phyloP scores from a whole-genome alignment of 2,797 vertebrate genomes.

The Hephaestus fuliginosus region DNA sequence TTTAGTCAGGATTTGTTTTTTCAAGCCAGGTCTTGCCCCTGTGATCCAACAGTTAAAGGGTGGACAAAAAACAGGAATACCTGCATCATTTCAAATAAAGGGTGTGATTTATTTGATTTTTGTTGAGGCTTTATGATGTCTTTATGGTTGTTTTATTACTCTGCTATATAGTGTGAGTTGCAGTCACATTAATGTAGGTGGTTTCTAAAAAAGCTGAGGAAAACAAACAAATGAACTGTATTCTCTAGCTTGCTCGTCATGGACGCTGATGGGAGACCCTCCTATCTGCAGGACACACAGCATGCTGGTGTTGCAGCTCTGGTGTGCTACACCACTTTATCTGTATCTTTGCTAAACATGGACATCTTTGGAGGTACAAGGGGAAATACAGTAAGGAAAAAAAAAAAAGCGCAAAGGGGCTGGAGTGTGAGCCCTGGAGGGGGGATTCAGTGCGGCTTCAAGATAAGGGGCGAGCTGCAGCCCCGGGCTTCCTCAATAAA shows the following conservation, averaged over 20 bases:
- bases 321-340: conserved; percentile 51
- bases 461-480: conserved; percentile 77
- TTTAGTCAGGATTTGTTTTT: conserved; percentile 33
- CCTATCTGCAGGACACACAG: conserved; percentile 71
- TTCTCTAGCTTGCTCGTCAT: not conserved
- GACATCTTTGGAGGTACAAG: conserved; percentile 55
- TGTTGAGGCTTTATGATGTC: not conserved
- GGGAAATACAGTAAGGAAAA: conserved; percentile 24
- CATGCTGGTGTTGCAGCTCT: conserved; percentile 12
- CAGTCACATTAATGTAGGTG: not conserved
- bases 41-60: conserved; percentile 1
- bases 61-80: conserved; percentile 22
- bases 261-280: conserved; percentile 26
- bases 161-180: not conserved
- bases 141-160: not conserved
- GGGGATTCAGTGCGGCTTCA: conserved; percentile 61
- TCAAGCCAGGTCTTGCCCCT: not conserved
- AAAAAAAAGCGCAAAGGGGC: conserved; percentile 23
- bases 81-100: not conserved
- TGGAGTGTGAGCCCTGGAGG: conserved; percentile 35
- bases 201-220: not conserved
- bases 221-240: not conserved
- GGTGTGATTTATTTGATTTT: not conserved
- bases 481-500: conserved; percentile 77
- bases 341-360: conserved; percentile 64